Conservation (phyloP, 1,140 invertebrate species). For the Zaprionus inermis region DNA sequence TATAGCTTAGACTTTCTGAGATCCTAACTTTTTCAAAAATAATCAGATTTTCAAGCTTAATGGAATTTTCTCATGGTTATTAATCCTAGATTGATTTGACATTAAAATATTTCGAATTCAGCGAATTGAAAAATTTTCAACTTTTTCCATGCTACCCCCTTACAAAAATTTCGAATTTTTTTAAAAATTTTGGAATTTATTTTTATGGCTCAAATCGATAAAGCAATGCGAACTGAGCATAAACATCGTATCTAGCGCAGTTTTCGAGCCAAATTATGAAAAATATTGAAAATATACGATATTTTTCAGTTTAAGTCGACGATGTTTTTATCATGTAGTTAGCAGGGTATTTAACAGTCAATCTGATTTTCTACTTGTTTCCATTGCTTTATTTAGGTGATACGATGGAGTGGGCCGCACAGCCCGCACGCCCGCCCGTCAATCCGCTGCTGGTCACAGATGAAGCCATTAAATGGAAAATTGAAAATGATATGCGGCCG, state of each 20-base stretch:
- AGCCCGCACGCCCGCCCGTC: conserved; percentile 33
- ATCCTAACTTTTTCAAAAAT: too few species aligned
- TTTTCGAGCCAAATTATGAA: neutral
- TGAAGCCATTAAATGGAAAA: conserved; percentile 81
- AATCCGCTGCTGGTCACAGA: conserved; percentile 39
- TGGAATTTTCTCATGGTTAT: too few species aligned
- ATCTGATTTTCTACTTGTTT: neutral
- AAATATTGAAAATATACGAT: neutral
- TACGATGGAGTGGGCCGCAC: conserved; percentile 33
- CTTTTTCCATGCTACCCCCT: neutral
- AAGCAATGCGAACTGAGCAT: accelerated
- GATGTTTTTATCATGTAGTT: neutral
- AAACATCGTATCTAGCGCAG: neutral
- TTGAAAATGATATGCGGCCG: conserved; percentile 70
- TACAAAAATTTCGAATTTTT: neutral
- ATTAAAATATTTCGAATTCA: too few species aligned
- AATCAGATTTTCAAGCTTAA: too few species aligned
- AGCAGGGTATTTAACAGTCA: neutral
- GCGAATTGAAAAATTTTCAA: too few species aligned
- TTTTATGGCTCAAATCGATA: neutral
- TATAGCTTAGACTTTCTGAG: neutral
- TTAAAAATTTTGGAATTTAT: neutral
- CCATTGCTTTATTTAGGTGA: neutral
- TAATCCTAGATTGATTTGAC: too few species aligned
- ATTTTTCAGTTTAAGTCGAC: neutral